phyloP scores from a whole-genome alignment of 1,140 invertebrate genomes.

The Galleria mellonella region DNA sequence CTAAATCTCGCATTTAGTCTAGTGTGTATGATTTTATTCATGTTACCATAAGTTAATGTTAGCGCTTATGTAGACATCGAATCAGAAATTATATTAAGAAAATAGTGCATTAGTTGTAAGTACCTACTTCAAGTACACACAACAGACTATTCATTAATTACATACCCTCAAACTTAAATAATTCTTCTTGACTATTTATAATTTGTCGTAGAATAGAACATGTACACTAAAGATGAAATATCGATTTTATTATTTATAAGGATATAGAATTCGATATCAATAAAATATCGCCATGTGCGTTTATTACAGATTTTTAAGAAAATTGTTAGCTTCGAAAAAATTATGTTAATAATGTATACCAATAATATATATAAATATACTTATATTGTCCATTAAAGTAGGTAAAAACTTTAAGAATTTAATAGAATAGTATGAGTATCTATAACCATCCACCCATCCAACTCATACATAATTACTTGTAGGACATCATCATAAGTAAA shows the following conservation, averaged over 20 bases:
- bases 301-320: conserved; percentile 10
- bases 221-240: conserved; percentile 46
- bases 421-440: too few species aligned
- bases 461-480: too few species aligned
- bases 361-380: neutral
- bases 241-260: conserved; percentile 65
- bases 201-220: conserved; percentile 71
- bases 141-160: too few species aligned
- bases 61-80: conserved; percentile 31
- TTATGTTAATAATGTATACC: conserved; percentile 11
- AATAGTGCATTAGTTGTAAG: conserved; percentile 5
- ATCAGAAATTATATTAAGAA: conserved; percentile 20
- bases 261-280: conserved; percentile 24
- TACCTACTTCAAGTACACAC: neutral
- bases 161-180: neutral
- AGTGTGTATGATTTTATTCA: conserved; percentile 5
- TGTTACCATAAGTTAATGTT: conserved; percentile 8
- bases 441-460: too few species aligned
- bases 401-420: too few species aligned
- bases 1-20: conserved; percentile 24
- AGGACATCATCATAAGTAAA: too few species aligned
- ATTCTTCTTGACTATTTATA: conserved; percentile 25
- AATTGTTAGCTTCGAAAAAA: conserved; percentile 18
- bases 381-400: too few species aligned
- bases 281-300: conserved; percentile 7